Evolutionary conservation across 1,140 invertebrate genomes (phyloP).

Genomic region (Ladona fulva): DNA sequence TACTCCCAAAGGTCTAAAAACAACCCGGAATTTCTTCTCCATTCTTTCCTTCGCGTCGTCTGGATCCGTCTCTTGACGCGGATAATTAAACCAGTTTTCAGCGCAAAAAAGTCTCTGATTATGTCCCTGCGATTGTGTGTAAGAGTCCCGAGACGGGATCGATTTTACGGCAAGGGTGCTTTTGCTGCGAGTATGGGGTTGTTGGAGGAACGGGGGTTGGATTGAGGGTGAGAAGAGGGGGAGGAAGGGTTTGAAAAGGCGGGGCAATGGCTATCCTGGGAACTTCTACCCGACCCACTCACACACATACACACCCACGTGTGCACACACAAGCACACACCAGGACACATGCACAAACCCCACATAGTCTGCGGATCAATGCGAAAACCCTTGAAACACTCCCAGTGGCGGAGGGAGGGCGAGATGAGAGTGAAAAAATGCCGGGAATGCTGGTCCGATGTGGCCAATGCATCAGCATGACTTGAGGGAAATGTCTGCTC

Average conservation of each 20-base stretch:
- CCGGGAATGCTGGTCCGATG: background rate
- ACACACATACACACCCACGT: background rate
- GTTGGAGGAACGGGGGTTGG: background rate
- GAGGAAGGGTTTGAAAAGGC: background rate
- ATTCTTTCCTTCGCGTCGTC: too few relatives aligned
- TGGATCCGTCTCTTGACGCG: too few relatives aligned
- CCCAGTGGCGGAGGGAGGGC: background rate
- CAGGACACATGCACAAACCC: background rate
- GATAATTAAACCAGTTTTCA: too few relatives aligned
- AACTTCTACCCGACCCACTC: background rate
- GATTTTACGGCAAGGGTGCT: background rate
- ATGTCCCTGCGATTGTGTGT: background rate
- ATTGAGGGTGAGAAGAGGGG: background rate
- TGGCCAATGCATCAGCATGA: background rate
- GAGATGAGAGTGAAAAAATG: background rate
- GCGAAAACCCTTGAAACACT: background rate
- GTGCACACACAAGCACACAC: background rate
- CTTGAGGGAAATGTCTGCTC: background rate
- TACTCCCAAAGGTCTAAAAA: too few relatives aligned
- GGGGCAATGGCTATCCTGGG: background rate
- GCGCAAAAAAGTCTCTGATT: background rate
- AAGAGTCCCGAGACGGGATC: background rate
- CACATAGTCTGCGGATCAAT: background rate
- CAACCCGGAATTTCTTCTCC: too few relatives aligned
- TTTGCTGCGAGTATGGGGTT: background rate